phyloP scores from a whole-genome alignment of 2,888 invertebrate species.

The Rhamnusium bicolor region DNA sequence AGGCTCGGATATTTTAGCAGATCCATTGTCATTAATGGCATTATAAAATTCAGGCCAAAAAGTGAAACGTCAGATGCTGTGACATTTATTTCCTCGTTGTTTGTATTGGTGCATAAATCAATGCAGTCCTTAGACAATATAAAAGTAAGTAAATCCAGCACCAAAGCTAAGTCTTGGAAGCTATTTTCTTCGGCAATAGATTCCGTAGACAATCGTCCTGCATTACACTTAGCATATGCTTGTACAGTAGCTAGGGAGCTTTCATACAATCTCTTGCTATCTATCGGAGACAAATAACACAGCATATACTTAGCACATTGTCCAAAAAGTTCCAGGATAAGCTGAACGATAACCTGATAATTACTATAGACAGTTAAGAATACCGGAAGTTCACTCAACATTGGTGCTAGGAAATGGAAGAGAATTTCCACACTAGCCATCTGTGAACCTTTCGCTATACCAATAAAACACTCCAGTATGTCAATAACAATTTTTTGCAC shows the following conservation, averaged over 20 bases:
- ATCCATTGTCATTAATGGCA: slow-evolving; percentile 82
- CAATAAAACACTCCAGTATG: slow-evolving; percentile 84
- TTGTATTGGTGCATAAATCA: slow-evolving; percentile 62
- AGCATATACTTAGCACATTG: slow-evolving; percentile 82
- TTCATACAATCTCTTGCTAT: slow-evolving; percentile 78
- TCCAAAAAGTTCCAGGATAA: slow-evolving; percentile 82
- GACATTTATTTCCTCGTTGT: slow-evolving; percentile 64
- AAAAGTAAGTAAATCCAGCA: slow-evolving; percentile 82
- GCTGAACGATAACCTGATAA: slow-evolving; percentile 84
- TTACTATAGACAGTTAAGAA: slow-evolving; percentile 81
- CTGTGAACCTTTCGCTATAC: slow-evolving; percentile 78
- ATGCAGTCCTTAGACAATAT: slow-evolving; percentile 69
- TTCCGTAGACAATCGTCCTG: slow-evolving; percentile 76
- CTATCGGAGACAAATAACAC: slow-evolving; percentile 75
- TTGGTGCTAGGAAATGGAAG: slow-evolving; percentile 76
- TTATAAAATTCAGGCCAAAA: slow-evolving; percentile 80
- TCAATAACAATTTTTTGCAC: slow-evolving; percentile 81
- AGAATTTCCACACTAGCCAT: slow-evolving; percentile 65
- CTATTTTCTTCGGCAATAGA: slow-evolving; percentile 82
- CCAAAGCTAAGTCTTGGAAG: slow-evolving; percentile 82
- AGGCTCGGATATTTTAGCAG: slow-evolving; percentile 81
- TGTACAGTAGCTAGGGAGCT: slow-evolving; percentile 81
- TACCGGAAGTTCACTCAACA: slow-evolving; percentile 80
- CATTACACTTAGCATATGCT: slow-evolving; percentile 79
- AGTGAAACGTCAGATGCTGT: slow-evolving; percentile 78